A percentile compares a stretch with the other conserved stretches of the same genome.
These are phyloP conservation scores for Acleris holmiana DNA, from an alignment of 2,888 invertebrate genomes.

Conservation along the genomic window DNA sequence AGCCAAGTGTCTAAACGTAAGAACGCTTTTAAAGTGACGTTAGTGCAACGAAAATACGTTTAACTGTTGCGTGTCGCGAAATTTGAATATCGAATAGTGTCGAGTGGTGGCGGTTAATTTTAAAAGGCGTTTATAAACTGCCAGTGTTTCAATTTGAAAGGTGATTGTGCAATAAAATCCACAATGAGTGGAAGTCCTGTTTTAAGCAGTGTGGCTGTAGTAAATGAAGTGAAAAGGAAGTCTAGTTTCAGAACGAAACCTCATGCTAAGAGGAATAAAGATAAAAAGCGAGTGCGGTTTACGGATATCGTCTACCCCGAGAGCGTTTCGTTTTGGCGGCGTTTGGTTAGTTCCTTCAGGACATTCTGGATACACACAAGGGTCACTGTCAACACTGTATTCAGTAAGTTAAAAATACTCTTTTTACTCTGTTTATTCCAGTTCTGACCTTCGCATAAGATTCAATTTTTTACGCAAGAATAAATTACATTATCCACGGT, in stretches of 20 bases:
- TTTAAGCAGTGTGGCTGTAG: slow-evolving; percentile 21
- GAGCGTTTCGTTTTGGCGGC: slow-evolving; percentile 58
- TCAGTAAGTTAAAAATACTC: slow-evolving; percentile 61
- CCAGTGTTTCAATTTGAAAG: slow-evolving; percentile 6
- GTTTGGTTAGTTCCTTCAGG: slow-evolving; percentile 63
- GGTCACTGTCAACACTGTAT: slow-evolving; percentile 58
- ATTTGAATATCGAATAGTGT: slow-evolving; percentile 6
- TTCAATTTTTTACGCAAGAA: slow-evolving; percentile 45
- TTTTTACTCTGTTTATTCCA: slow-evolving; percentile 36
- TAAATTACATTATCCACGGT: slow-evolving; percentile 49
- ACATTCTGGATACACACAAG: slow-evolving; percentile 66
- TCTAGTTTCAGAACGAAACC: slow-evolving; percentile 66
- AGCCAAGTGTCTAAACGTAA: slow-evolving; percentile 65
- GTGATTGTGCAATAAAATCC: background rate
- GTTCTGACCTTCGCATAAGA: slow-evolving; percentile 45
- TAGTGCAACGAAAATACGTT: slow-evolving; percentile 37
- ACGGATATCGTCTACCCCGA: slow-evolving; percentile 57
- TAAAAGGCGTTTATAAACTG: background rate
- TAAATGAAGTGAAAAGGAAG: slow-evolving; percentile 65
- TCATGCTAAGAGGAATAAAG: slow-evolving; percentile 52
- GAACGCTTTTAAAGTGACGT: slow-evolving; percentile 56
- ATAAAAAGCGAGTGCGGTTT: slow-evolving; percentile 73
- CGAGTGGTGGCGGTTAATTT: slow-evolving; percentile 8
- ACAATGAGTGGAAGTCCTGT: slow-evolving; percentile 21
- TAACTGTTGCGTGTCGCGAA: slow-evolving; percentile 17